Evolutionary conservation across 2,113 vertebrate species (phyloP).

Genomic region (Oncorhynchus tshawytscha): DNA sequence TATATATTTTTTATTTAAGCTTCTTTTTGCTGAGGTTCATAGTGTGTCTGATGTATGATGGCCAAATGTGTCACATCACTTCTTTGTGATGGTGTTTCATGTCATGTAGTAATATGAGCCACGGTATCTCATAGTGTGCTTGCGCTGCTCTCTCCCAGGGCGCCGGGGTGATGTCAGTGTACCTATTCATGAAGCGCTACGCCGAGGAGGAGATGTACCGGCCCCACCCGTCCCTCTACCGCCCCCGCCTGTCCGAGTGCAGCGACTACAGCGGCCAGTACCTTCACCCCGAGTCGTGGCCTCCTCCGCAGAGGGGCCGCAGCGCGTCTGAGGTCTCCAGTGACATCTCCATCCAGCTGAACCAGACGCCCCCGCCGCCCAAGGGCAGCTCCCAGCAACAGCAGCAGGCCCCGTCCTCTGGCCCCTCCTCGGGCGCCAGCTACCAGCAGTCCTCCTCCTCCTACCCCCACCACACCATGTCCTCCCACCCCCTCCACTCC

Average conservation of each 20-base stretch:
- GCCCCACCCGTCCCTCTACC: conserved; percentile 87
- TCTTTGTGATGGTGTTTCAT: background rate
- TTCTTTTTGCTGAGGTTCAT: no score
- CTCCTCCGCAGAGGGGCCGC: conserved; percentile 77
- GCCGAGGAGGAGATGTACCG: conserved; percentile 88
- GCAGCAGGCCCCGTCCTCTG: conserved; percentile 57
- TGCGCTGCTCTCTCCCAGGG: conserved; percentile 66
- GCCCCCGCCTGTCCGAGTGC: conserved; percentile 88
- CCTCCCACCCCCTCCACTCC: conserved; percentile 57
- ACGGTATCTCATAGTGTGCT: background rate
- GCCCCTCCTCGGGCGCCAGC: conserved; percentile 67
- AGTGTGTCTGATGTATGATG: no score
- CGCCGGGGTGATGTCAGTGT: conserved; percentile 91
- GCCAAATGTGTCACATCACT: background rate
- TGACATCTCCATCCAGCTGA: conserved; percentile 90
- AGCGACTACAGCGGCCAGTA: conserved; percentile 91
- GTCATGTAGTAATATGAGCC: background rate
- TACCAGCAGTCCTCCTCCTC: conserved; percentile 70
- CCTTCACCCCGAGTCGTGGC: conserved; percentile 86
- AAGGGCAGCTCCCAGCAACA: conserved; percentile 48
- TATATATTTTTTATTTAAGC: no score
- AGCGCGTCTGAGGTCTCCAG: conserved; percentile 86
- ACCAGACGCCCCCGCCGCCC: conserved; percentile 71
- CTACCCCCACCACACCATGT: conserved; percentile 59
- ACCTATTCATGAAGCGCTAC: conserved; percentile 92